Conservation (phyloP, 2,888 invertebrate genomes). For the Oegoconia quadripuncta region DNA sequence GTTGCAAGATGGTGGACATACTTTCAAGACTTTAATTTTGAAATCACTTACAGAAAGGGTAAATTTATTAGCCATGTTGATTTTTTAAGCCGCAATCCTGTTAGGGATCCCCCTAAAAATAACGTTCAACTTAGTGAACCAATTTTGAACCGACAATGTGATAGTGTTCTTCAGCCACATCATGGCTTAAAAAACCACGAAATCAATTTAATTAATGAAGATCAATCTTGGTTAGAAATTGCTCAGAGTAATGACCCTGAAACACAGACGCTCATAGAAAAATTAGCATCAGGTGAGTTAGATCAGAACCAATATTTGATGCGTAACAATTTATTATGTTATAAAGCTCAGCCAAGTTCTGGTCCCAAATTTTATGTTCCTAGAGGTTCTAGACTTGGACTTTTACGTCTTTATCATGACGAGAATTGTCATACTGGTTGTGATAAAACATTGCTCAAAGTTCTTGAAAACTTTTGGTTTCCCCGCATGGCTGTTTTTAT, state of each 20-base stretch:
- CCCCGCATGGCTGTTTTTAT: too few species aligned
- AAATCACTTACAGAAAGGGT: constrained; percentile 23
- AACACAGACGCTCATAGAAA: constrained; percentile 15
- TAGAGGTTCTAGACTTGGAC: constrained; percentile 15
- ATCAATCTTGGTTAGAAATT: constrained; percentile 20
- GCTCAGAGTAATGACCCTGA: constrained; percentile 22
- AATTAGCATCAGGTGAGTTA: constrained; percentile 16
- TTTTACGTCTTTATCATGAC: constrained; percentile 25
- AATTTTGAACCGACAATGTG: too few species aligned
- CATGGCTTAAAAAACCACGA: neutral
- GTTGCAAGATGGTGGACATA: constrained; percentile 27
- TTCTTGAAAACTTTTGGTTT: constrained; percentile 26
- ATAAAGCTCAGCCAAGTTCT: constrained; percentile 11
- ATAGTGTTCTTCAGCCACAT: too few species aligned
- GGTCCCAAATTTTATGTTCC: constrained; percentile 25
- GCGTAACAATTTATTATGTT: constrained; percentile 18
- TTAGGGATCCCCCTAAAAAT: too few species aligned
- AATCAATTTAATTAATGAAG: constrained; percentile 10
- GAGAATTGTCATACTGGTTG: constrained; percentile 18
- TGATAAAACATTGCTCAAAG: constrained; percentile 15
- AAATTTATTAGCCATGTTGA: constrained; percentile 24
- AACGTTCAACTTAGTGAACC: too few species aligned
- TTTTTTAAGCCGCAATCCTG: constrained; percentile 25
- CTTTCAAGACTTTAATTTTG: constrained; percentile 25
- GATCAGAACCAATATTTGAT: constrained; percentile 19